Evolutionary conservation across 1,140 invertebrate genomes (phyloP).

Genomic region (Papilio helenus): DNA sequence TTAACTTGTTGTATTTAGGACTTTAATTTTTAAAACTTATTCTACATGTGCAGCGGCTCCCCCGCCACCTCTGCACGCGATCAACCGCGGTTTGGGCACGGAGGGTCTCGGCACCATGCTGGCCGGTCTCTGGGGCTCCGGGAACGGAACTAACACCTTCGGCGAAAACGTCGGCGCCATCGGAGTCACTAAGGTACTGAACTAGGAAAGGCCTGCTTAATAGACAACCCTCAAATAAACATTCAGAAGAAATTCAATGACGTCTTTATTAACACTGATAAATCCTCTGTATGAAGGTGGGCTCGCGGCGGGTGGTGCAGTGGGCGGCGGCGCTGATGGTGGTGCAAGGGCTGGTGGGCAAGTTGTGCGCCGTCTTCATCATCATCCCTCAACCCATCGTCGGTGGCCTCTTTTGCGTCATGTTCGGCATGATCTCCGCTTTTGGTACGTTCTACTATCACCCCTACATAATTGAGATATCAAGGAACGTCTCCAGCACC

Average conservation of each 20-base stretch:
- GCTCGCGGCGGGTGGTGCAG: conserved; percentile 93
- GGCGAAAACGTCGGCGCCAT: conserved; percentile 96
- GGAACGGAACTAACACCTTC: conserved; percentile 94
- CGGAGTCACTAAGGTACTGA: conserved; percentile 86
- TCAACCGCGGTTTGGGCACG: conserved; percentile 93
- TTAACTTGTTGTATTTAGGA: background rate
- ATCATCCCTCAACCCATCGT: conserved; percentile 95
- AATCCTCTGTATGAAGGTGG: conserved; percentile 84
- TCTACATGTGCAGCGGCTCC: conserved; percentile 85
- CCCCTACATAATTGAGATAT: background rate
- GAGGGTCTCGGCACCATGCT: conserved; percentile 93
- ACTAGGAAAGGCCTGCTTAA: no score
- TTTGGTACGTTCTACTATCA: conserved; percentile 83
- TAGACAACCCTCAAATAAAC: background rate
- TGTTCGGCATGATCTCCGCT: conserved; percentile 94
- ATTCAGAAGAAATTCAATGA: background rate
- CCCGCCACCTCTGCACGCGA: conserved; percentile 92
- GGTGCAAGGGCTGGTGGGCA: conserved; percentile 90
- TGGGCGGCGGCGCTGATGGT: conserved; percentile 91
- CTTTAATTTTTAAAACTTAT: background rate
- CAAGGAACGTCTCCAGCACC: background rate
- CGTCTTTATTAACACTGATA: background rate
- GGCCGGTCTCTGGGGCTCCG: conserved; percentile 92
- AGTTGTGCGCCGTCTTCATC: conserved; percentile 93
- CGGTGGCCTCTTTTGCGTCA: conserved; percentile 93